phyloP scores from a whole-genome alignment of 2,113 vertebrate genomes.

The Mionectes macconnelli region DNA sequence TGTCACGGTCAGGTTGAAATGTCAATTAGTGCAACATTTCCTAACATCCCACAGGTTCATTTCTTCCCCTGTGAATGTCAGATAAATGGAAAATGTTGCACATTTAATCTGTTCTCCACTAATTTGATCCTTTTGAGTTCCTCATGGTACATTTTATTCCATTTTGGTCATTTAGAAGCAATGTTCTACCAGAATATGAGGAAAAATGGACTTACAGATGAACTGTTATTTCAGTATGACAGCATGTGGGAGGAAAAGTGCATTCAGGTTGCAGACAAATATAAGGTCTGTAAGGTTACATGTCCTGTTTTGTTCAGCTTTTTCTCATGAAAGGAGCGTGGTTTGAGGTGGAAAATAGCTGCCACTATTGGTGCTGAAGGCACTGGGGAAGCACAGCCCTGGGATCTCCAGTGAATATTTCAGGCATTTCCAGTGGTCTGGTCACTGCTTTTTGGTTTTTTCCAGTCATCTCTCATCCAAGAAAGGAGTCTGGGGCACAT shows the following conservation, averaged over 20 bases:
- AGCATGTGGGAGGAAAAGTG: neutral
- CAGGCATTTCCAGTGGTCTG: neutral
- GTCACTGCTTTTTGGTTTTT: neutral
- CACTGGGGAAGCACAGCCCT: fast-evolving
- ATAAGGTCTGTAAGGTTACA: neutral
- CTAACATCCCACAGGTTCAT: neutral
- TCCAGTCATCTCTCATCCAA: neutral
- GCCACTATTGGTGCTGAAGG: neutral
- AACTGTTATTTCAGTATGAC: neutral
- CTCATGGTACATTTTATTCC: neutral
- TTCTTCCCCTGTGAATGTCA: neutral
- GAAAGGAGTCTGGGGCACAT: neutral
- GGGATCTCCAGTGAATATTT: neutral
- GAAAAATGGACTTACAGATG: neutral
- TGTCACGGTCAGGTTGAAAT: neutral
- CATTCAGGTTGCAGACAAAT: neutral
- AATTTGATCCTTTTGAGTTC: neutral
- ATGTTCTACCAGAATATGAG: neutral
- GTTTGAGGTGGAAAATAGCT: neutral
- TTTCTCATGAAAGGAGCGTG: neutral
- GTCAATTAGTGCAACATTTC: conserved; percentile 6
- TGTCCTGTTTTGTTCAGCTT: neutral
- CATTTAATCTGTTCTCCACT: neutral
- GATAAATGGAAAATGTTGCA: neutral
- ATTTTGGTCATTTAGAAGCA: neutral